A percentile compares a stretch with the other conserved stretches of the same genome.
These are phyloP conservation scores for Canis aureus DNA, from an alignment of 2,113 vertebrate species.

Conservation along the genomic window DNA sequence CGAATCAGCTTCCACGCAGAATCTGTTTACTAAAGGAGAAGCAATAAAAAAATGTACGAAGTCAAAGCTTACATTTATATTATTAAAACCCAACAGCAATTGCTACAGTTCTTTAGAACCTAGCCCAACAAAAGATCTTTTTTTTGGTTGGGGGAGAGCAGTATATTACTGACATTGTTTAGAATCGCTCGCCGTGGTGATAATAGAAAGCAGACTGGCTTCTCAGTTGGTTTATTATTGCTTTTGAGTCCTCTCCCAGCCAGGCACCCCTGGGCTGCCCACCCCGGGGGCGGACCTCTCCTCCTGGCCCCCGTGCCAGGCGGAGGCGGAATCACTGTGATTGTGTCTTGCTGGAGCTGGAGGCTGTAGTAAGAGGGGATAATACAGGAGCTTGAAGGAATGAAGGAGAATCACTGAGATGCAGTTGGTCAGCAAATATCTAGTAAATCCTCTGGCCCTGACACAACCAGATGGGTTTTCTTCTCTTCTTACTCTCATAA, in stretches of 20 bases:
- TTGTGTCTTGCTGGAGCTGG: neutral
- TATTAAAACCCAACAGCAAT: conserved; percentile 19
- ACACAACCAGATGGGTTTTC: neutral
- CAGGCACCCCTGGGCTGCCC: neutral
- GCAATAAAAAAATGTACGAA: conserved; percentile 26
- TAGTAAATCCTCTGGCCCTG: conserved; percentile 44
- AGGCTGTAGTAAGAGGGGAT: neutral
- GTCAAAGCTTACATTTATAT: conserved; percentile 15
- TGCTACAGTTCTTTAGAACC: neutral
- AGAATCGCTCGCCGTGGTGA: conserved; percentile 23
- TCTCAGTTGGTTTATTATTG: conserved; percentile 33
- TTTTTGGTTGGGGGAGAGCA: neutral
- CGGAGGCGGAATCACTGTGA: neutral
- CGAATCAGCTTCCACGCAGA: neutral
- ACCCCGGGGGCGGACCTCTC: too few relatives aligned
- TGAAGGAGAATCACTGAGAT: neutral
- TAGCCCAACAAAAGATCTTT: neutral
- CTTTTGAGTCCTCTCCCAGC: neutral
- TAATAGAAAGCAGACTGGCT: conserved; percentile 17
- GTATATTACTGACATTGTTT: conserved; percentile 35
- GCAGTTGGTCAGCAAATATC: conserved; percentile 37
- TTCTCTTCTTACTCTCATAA: neutral
- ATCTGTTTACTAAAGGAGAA: neutral
- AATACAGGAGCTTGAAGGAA: neutral
- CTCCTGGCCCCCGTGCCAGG: neutral